Evolutionary conservation across 2,113 vertebrate genomes (phyloP), one percentile per base, ranked within the genome.

Genomic region (Leucosticte australis): DNA sequence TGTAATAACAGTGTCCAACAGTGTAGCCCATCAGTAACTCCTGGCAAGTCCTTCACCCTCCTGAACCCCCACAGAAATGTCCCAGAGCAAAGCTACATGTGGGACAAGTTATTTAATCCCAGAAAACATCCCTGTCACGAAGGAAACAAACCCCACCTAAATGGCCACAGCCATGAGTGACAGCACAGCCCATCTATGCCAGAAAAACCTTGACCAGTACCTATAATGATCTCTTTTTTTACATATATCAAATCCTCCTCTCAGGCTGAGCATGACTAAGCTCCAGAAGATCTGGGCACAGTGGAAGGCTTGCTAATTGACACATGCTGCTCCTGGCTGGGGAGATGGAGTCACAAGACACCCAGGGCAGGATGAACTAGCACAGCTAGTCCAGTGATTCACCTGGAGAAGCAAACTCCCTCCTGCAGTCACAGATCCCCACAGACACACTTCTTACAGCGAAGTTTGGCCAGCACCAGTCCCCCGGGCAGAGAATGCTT

Each of bases 1-100:
- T 22, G 20, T 23, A 39, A 4, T 13, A 46, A 50, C 0, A 2
- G 44, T 0, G 0, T 15, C n/a, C 78, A 47, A 35, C 53, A 30
- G 49, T 0, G 0, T 1, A 16, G 44, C 76, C 76, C 27, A 33
- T n/a, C 24, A 2, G 21, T 9, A 60, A 41, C 1, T 16, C 24
- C 30, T 2, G 3, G 3, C 7, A 52, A 62, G 44, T 28, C 64
- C 20, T 46, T 83, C 64, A 28, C 4, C 1, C 5, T 41, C 42
- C 87, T 35, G 83, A 82, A 64, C 4, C 10, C 35, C 19, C 1
- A 59, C 2, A 59, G n/a, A 42, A 39, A 62, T 7, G 15, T 30
- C 41, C 47, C 47, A 41, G 56, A 47, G 47, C 55, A 87, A 53
- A 69, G 56, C 39, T 39, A 47, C 11, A 5, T 0, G 4, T 21